phyloP scores from a whole-genome alignment of 2,888 invertebrate species.

The Andrena hattorfiana region DNA sequence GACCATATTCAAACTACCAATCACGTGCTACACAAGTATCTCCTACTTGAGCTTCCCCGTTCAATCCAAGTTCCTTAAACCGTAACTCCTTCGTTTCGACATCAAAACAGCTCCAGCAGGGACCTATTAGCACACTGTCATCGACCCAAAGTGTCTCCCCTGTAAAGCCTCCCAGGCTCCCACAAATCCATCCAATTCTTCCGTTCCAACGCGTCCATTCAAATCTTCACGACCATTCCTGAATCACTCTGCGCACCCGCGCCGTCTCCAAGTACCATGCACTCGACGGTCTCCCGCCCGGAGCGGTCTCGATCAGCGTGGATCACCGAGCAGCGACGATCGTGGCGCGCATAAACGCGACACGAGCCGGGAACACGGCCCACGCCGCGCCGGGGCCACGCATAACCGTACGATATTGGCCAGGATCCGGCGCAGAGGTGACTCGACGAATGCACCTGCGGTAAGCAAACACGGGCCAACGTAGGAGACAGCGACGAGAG shows the following conservation, averaged over 20 bases:
- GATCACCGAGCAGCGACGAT: slow-evolving; percentile 32
- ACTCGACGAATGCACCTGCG: slow-evolving; percentile 71
- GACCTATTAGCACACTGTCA: too few relatives aligned
- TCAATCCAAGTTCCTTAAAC: too few relatives aligned
- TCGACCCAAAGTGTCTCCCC: too few relatives aligned
- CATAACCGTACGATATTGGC: slow-evolving; percentile 78
- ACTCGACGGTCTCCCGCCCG: slow-evolving; percentile 23
- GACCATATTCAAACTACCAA: too few relatives aligned
- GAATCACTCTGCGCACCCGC: not conserved
- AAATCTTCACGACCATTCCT: not conserved
- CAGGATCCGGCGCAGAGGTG: slow-evolving; percentile 66
- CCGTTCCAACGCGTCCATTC: not conserved
- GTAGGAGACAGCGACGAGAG: slow-evolving; percentile 6
- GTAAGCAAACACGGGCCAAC: slow-evolving; percentile 23
- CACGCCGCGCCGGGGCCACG: slow-evolving; percentile 73
- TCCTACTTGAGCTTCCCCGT: too few relatives aligned
- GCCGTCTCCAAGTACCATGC: not conserved
- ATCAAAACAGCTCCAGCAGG: too few relatives aligned
- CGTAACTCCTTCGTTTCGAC: too few relatives aligned
- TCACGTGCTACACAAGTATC: too few relatives aligned
- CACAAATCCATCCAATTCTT: too few relatives aligned
- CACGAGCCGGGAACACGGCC: slow-evolving; percentile 74
- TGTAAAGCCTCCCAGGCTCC: too few relatives aligned
- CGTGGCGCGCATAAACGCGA: slow-evolving; percentile 68
- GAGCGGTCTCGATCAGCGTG: slow-evolving; percentile 12